Base-by-base conservation (phyloP, 1,140 invertebrate genomes). In the Drosophila elegans region DNA sequence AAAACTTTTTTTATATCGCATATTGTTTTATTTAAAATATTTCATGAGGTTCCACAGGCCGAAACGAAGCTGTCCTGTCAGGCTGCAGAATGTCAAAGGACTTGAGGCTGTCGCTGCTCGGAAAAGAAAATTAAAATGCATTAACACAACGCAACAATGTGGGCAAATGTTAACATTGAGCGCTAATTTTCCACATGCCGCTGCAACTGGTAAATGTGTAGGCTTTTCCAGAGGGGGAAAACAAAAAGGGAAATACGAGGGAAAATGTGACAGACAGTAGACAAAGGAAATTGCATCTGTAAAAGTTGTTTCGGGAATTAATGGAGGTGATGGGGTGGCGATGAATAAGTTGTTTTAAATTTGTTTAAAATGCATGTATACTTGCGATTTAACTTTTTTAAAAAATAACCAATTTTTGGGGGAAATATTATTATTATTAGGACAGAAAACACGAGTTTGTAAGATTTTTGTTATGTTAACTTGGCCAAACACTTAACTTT, bases 91-190 rank as follows among this genome's bases (percentile, higher is more conserved):
- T 36, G 32, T 52, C 49, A 52, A 13, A 36, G 49, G 32, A 21
- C 10, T 36, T 11, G 49, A 21, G 32, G 29, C 41, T 59, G 42
- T n/a, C 52, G 16, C 42, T 57, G 25, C 25, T 27, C 27, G 12
- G 32, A 38, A 29, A 68, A 53, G 56, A 75, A 79, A 86, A 88
- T 82, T 81, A 78, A 86, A 86, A 86, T 88, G 78, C 78, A 86
- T 88, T 86, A 86, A 86, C 83, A 86, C 83, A 86, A 59, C 78
- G 66, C 62, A 73, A 88, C 83, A 88, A 88, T 82, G 83, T 86
- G 83, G 75, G 75, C 78, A 82, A 86, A 86, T 72, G 83, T 86
- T 88, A 88, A 79, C 83, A 88, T 83, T 82, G 63, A 82, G 79
- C 83, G 83, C 83, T 86, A 86, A 86, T 86, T 86, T 86, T 62